Evolutionary conservation across 2,888 invertebrate genomes (phyloP).

Genomic region (Ornithoptera priamus): DNA sequence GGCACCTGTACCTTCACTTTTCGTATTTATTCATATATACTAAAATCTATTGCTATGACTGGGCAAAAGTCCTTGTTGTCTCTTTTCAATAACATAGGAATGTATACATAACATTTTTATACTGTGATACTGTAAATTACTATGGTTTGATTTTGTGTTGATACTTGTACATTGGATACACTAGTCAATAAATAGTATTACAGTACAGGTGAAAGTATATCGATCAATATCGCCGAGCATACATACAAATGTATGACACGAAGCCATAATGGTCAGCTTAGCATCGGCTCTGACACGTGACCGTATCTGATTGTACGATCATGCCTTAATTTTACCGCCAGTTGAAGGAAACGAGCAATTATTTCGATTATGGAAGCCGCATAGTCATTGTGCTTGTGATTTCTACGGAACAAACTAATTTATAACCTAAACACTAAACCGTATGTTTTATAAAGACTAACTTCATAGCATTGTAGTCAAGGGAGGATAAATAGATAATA

Average conservation of each 20-base stretch:
- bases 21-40: too few relatives aligned
- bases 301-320: conserved; percentile 51
- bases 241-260: conserved; percentile 59
- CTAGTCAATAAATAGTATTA: conserved; percentile 1
- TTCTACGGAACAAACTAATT: conserved; percentile 42
- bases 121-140: neutral
- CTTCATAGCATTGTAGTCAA: neutral
- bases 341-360: conserved; percentile 59
- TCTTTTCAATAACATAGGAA: neutral
- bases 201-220: conserved; percentile 26
- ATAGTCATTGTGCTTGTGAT: conserved; percentile 47
- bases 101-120: neutral
- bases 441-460: neutral
- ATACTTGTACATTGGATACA: neutral
- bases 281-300: conserved; percentile 46
- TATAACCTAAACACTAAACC: conserved; percentile 11
- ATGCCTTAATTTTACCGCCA: conserved; percentile 57
- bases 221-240: conserved; percentile 54
- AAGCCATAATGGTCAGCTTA: conserved; percentile 64
- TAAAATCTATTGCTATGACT: neutral
- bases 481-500: too few relatives aligned
- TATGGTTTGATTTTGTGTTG: neutral
- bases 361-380: conserved; percentile 34
- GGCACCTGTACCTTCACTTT: too few relatives aligned
- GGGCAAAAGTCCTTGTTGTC: neutral